A percentile compares a stretch with the other conserved stretches of the same genome.
These are phyloP conservation scores for Oreochromis spilurus DNA, from an alignment of 2,113 vertebrate species.

Conservation along the genomic window DNA sequence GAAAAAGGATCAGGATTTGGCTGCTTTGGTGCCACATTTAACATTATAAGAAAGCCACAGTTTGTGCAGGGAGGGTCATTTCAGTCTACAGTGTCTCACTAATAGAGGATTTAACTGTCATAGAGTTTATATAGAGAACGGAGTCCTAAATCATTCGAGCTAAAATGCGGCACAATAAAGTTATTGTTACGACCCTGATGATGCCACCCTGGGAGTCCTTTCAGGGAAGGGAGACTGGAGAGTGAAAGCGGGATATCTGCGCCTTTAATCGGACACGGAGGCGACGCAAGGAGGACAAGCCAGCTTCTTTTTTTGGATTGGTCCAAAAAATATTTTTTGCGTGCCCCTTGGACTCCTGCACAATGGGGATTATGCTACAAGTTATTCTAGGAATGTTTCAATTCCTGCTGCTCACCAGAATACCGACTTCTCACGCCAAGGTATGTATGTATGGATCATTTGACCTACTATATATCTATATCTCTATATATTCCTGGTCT, in stretches of 20 bases:
- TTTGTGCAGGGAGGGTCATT: not conserved
- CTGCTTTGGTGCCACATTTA: not conserved
- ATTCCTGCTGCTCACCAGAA: slow-evolving; percentile 76
- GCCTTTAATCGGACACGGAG: slow-evolving; percentile 28
- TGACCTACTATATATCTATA: not conserved
- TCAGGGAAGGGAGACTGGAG: slow-evolving; percentile 41
- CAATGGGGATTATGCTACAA: slow-evolving; percentile 79
- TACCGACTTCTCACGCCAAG: slow-evolving; percentile 73
- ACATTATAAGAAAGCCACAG: not conserved
- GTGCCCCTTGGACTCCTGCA: slow-evolving; percentile 59
- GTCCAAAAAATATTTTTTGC: slow-evolving; percentile 42
- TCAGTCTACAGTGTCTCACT: not conserved
- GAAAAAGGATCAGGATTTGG: not conserved
- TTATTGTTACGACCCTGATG: slow-evolving; percentile 15
- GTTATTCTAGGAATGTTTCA: slow-evolving; percentile 82
- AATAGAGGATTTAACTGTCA: not conserved
- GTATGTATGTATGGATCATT: slow-evolving; percentile 46
- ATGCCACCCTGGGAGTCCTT: slow-evolving; percentile 53
- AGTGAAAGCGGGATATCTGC: slow-evolving; percentile 41
- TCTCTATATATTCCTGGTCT: not conserved
- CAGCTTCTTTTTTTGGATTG: slow-evolving; percentile 41
- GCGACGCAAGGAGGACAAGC: not conserved
- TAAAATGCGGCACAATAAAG: slow-evolving; percentile 25
- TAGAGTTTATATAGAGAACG: not conserved
- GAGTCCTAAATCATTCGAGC: not conserved